These are phyloP conservation scores for Neosilurus mollespiculum DNA, from an alignment of 2,797 vertebrate genomes.

Conservation along the genomic window DNA sequence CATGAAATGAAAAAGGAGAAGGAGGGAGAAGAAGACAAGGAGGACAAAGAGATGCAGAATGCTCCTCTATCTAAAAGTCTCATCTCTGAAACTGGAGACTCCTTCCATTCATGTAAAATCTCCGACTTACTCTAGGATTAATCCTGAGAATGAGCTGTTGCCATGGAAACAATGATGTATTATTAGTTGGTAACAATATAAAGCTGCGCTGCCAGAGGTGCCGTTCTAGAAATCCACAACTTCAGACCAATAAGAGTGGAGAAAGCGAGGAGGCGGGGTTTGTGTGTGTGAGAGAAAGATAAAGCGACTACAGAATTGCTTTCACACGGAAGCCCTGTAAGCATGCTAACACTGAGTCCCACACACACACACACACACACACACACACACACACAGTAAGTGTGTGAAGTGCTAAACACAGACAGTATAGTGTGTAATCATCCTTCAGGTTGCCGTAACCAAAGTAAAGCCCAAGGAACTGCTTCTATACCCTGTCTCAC, in stretches of 20 bases:
- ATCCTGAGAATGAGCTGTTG: not conserved
- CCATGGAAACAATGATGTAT: not conserved
- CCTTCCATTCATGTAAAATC: not conserved
- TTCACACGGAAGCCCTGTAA: not conserved
- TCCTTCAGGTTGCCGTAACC: not conserved
- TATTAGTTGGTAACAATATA: not conserved
- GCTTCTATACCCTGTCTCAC: not conserved
- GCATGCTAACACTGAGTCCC: not conserved
- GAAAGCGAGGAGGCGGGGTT: not conserved
- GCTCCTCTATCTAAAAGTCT: too few species aligned
- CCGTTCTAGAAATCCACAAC: not conserved
- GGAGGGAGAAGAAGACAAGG: too few species aligned
- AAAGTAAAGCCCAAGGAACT: too few species aligned
- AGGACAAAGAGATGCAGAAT: too few species aligned
- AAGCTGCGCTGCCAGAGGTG: not conserved
- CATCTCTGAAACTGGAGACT: not conserved
- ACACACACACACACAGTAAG: too few species aligned
- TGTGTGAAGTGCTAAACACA: too few species aligned
- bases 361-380: constrained; percentile 9
- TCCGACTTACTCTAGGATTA: not conserved
- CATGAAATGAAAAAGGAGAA: too few species aligned
- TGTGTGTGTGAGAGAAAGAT: not conserved
- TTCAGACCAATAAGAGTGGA: not conserved
- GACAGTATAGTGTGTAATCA: not conserved
- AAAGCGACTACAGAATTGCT: not conserved